Evolutionary conservation across 2,888 invertebrate genomes (phyloP).

Genomic region (Acheta domesticus): DNA sequence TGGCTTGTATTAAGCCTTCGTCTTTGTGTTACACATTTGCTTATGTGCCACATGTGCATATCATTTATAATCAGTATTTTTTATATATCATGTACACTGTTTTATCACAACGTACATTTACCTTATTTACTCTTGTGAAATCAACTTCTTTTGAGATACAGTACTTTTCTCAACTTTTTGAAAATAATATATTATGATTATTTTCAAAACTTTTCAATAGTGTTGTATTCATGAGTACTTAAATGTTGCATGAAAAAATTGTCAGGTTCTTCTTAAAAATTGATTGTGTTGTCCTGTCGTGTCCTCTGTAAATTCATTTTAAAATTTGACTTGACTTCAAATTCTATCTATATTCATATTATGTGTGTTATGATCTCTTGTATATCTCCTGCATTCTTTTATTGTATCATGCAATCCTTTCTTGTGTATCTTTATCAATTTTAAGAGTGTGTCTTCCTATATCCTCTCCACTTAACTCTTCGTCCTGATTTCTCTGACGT

Average conservation of each 20-base stretch:
- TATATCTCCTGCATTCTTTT: background rate
- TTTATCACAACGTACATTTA: background rate
- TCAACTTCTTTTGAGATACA: no score
- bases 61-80: no score
- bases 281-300: background rate
- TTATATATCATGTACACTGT: background rate
- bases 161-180: no score
- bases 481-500: background rate
- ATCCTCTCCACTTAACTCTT: background rate
- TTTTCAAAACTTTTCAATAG: background rate
- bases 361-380: no score
- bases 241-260: background rate
- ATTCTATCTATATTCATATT: no score
- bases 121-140: no score
- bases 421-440: background rate
- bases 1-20: background rate
- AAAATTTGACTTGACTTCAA: background rate
- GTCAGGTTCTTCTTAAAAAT: background rate
- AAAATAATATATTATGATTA: no score
- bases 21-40: background rate
- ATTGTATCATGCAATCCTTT: background rate
- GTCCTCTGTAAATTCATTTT: background rate
- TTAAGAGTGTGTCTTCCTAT: conserved; percentile 7
- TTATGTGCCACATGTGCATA: background rate
- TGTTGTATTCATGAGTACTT: background rate